These are phyloP conservation scores for Luperina testacea DNA, from an alignment of 2,888 invertebrate species.

Conservation along the genomic window DNA sequence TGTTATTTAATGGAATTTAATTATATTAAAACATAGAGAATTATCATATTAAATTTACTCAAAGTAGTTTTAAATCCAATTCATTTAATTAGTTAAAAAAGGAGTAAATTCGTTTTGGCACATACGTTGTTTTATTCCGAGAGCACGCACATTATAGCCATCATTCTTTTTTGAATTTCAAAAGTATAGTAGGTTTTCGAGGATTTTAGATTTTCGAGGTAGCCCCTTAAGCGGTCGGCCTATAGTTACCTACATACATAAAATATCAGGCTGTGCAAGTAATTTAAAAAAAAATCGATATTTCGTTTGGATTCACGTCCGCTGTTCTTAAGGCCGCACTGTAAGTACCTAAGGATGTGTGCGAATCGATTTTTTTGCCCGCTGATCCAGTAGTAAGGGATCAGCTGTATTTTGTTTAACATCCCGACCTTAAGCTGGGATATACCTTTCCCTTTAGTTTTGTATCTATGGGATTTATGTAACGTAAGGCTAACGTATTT, in stretches of 20 bases:
- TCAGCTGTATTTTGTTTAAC: constrained; percentile 73
- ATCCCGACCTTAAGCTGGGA: constrained; percentile 62
- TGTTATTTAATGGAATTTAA: no score
- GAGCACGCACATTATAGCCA: no score
- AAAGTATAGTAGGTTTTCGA: no score
- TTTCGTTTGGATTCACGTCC: neutral
- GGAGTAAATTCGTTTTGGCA: no score
- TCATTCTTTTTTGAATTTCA: no score
- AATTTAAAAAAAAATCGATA: neutral
- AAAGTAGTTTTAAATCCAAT: no score
- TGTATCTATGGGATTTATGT: constrained; percentile 44
- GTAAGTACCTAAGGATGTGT: constrained; percentile 63
- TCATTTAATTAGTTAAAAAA: no score
- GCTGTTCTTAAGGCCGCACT: constrained; percentile 40
- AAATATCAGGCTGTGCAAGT: neutral
- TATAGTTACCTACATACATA: neutral
- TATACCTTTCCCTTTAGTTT: constrained; percentile 54
- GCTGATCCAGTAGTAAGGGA: constrained; percentile 71
- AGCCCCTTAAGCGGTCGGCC: no score
- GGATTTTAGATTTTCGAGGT: no score
- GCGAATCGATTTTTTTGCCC: constrained; percentile 71
- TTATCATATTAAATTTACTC: no score
- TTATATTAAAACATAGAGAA: no score
- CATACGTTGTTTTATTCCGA: no score
- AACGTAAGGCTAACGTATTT: constrained; percentile 27